These are phyloP conservation scores for Chrysodeixis includens DNA, from an alignment of 2,888 invertebrate species.

Conservation along the genomic window DNA sequence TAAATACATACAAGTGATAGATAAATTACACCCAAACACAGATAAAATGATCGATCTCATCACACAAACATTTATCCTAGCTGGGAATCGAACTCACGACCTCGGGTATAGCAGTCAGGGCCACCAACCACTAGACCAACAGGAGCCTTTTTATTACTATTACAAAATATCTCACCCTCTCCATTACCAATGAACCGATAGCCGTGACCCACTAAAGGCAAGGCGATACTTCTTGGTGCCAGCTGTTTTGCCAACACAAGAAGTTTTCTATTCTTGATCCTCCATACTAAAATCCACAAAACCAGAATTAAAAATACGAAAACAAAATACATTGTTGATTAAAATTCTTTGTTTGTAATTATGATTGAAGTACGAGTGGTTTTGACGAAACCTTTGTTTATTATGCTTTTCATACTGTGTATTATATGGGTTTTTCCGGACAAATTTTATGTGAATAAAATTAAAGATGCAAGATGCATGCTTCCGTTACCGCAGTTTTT, in stretches of 20 bases:
- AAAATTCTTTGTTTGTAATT: neutral
- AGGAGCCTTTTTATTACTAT: too few species aligned
- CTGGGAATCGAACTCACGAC: too few species aligned
- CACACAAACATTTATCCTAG: too few species aligned
- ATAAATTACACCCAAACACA: too few species aligned
- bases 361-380: neutral
- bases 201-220: neutral
- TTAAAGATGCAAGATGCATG: too few species aligned
- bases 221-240: neutral
- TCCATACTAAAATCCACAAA: neutral
- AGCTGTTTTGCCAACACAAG: neutral
- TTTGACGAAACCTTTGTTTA: neutral
- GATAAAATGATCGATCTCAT: too few species aligned
- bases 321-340: neutral
- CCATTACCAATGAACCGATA: neutral
- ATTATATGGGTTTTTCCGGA: neutral
- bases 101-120: too few species aligned
- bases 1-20: too few species aligned
- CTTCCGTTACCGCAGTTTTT: neutral
- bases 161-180: neutral
- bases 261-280: neutral
- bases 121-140: too few species aligned
- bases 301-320: neutral
- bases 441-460: neutral
- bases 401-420: neutral